phyloP scores from a whole-genome alignment of 1,140 invertebrate genomes.

The Trichomalopsis sarcophagae region DNA sequence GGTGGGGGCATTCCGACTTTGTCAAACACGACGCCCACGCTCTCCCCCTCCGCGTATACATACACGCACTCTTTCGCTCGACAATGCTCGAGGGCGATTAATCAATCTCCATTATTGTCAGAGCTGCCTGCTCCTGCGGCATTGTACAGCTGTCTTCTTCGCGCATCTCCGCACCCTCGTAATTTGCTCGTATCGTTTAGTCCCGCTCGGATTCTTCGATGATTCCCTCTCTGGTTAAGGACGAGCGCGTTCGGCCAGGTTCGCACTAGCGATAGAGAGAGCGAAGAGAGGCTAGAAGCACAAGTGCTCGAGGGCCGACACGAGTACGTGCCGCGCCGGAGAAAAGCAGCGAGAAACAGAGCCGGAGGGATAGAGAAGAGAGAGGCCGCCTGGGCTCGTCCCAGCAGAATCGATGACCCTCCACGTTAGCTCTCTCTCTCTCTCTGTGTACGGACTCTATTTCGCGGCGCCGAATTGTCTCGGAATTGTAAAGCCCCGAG shows the following conservation, averaged over 20 bases:
- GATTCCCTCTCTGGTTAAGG: not conserved
- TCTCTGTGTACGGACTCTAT: not conserved
- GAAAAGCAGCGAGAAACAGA: not conserved
- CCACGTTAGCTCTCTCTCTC: not conserved
- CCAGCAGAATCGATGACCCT: conserved; percentile 36
- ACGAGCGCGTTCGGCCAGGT: too few relatives aligned
- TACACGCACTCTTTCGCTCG: not conserved
- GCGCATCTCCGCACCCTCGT: not conserved
- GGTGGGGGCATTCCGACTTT: not conserved
- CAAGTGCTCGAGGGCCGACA: not conserved
- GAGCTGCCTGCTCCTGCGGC: too few relatives aligned
- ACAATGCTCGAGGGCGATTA: conserved; percentile 2
- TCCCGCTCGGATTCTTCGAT: not conserved
- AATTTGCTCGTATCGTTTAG: not conserved
- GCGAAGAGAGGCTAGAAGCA: not conserved
- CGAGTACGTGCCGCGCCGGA: not conserved
- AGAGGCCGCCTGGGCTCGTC: conserved; percentile 27
- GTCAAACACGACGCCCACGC: not conserved
- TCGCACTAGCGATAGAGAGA: not conserved
- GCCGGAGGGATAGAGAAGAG: not conserved
- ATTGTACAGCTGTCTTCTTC: conserved; percentile 8
- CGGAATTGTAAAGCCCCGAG: not conserved
- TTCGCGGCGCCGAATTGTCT: not conserved
- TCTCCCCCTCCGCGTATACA: not conserved
- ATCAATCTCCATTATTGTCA: conserved; percentile 28